Evolutionary conservation across 2,797 vertebrate species (phyloP).

Genomic region (Octomys mimax): DNA sequence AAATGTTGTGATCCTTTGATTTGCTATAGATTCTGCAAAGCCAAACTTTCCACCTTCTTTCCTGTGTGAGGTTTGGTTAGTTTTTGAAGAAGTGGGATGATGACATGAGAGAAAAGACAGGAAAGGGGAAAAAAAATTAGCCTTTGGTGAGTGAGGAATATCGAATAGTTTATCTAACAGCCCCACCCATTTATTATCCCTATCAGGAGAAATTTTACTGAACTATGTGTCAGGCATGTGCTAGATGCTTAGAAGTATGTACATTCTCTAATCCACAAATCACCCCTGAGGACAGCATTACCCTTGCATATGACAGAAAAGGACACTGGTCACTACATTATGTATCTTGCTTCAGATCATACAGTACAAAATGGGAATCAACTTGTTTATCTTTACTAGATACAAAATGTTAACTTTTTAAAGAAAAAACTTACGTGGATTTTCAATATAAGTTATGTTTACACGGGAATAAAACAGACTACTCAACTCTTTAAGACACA

Average conservation of each 20-base stretch:
- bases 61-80: conserved; percentile 86
- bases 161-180: background rate
- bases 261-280: background rate
- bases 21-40: conserved; percentile 95
- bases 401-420: conserved; percentile 26
- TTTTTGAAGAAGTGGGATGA: background rate
- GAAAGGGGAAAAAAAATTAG: conserved; percentile 9
- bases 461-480: background rate
- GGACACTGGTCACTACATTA: background rate
- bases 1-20: conserved; percentile 95
- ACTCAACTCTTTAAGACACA: conserved; percentile 46
- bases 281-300: background rate
- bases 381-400: background rate
- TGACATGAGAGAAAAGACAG: background rate
- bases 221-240: background rate
- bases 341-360: background rate
- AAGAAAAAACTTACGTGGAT: conserved; percentile 13
- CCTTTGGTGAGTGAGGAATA: background rate
- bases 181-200: background rate
- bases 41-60: conserved; percentile 96
- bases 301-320: background rate
- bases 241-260: background rate
- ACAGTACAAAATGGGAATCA: background rate
- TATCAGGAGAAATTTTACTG: background rate
- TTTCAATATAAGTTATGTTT: conserved; percentile 27